Percentiles rank a stretch among this genome's conserved stretches.
These are phyloP conservation scores for Patiria miniata DNA, from an alignment of 35 echinoderm and acorn worm genomes.

Conservation along the genomic window DNA sequence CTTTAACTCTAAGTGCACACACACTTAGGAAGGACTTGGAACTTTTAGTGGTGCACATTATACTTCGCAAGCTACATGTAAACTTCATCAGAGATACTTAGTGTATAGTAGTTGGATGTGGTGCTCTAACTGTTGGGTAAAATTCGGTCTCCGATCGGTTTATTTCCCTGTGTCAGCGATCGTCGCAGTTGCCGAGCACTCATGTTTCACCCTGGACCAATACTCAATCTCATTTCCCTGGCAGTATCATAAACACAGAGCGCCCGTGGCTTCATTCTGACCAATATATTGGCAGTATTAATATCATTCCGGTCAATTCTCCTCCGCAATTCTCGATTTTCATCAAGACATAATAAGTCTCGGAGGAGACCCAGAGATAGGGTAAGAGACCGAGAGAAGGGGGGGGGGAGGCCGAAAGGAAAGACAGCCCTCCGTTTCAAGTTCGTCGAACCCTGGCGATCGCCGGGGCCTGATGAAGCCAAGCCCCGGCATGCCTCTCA, in stretches of 20 bases:
- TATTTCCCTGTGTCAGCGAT: too few species aligned
- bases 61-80: too few species aligned
- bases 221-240: background rate
- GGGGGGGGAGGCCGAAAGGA: too few species aligned
- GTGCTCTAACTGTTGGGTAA: too few species aligned
- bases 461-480: background rate
- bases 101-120: too few species aligned
- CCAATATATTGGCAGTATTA: slow-evolving; percentile 28
- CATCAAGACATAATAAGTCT: slow-evolving; percentile 20
- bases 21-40: too few species aligned
- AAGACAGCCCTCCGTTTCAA: background rate
- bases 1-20: too few species aligned
- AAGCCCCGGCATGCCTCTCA: background rate
- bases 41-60: too few species aligned
- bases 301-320: slow-evolving; percentile 28
- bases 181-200: background rate
- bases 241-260: slow-evolving; percentile 11
- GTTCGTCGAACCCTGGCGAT: slow-evolving; percentile 23
- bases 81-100: too few species aligned
- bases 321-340: background rate
- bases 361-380: background rate
- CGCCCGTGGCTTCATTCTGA: slow-evolving; percentile 5
- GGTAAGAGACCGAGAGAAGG: background rate
- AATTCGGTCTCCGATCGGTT: too few species aligned
- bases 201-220: slow-evolving; percentile 1